Base-by-base conservation (phyloP, 2,113 vertebrate species). In the Pao palembangensis region DNA sequence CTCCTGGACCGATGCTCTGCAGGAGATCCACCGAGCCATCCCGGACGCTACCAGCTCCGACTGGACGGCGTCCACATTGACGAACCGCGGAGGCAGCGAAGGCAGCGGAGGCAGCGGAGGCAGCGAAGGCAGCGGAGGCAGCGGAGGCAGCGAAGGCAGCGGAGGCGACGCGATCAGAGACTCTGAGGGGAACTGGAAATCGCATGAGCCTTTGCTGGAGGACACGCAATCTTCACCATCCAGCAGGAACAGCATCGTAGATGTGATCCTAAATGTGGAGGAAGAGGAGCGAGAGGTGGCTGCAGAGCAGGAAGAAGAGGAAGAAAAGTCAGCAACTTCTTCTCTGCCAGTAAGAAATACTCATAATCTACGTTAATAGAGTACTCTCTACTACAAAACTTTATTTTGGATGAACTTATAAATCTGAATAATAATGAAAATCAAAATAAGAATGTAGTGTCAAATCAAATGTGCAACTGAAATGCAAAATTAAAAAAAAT, bases 21-120 rank as follows among this genome's bases (percentile, higher is more conserved):
- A 81, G 20, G 79, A 90, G 77, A 70, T 88, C 64, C 84, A 84
- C 34, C 79, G 46, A 44, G 89, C 79, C 57, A 71, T 86, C 71
- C 75, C 51, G 0, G 68, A 71, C 51, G 63, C 78, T 4, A 71
- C 62, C 58, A 44, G 71, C 5, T 0, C 17, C 1, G 31, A 49
- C 0, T 51, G 44, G 0, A 52, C 56, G 0, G 23, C 2, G 17
- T 16, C 1, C 21, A 23, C 21, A 23, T 23, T 23, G 21, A 23
- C 21, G 21, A 23, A 23, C 21, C 21, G 21, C 21, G 21, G 21
- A 23, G 21, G 21, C 21, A 71, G 67, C 75, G 51, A 44, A 43
- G 77, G 68, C 0, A 71, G 67, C 75, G 51, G 48, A 43, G 77
- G 68, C 0, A 71, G 67, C 75, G 51, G 48, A 43, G 77, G 68